Evolutionary conservation across 2,888 invertebrate genomes (phyloP), one percentile per base, ranked within the genome.

Genomic region (Drosophila basisetae): DNA sequence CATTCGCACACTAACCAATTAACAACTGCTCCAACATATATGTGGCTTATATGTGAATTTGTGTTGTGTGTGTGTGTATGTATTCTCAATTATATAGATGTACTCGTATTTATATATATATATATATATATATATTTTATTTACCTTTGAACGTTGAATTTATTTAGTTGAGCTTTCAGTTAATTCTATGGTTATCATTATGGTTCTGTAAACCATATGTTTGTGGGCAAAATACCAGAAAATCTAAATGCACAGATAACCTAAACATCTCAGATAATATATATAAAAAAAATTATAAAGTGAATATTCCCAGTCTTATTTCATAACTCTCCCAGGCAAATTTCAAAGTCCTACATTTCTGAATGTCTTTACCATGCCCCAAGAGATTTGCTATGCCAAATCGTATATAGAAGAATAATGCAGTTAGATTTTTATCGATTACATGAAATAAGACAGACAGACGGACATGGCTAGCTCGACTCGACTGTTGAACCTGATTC

Each of bases 1-100:
- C 33, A 50, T 52, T 35, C 64, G 63, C 73, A 71, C 55, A 64
- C 61, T 30, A 66, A 58, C 50, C 35, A 73, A 56, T 37, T 35
- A 72, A 68, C 28, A 54, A n/a, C 39, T 28, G 39, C 13, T 52
- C 25, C 10, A 18, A 25, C 18, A 16, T 33, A 49, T 47, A 33
- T 59, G 39, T 49, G 55, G 25, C 28, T 1, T 37, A 13, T 22
- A 37, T 68, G 10, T 64, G 28, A 41, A 18, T 22, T 10, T 30
- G 33, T 50, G 16, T n/a, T 28, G 11, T 28, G 11, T 41, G 16
- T 18, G 52, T 31, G 31, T 37, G 18, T 22, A 6, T 43, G 6
- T 31, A 31, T 31, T 9, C 22, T 43, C 1, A 13, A 47, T 31
- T 31, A 4, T 11, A n/a, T n/a, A 22, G 22, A 22, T 22, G 22